Evolutionary conservation across 2,113 vertebrate species (phyloP), one percentile per base, ranked within the genome.

Genomic region (Trochalopteron elliotii): DNA sequence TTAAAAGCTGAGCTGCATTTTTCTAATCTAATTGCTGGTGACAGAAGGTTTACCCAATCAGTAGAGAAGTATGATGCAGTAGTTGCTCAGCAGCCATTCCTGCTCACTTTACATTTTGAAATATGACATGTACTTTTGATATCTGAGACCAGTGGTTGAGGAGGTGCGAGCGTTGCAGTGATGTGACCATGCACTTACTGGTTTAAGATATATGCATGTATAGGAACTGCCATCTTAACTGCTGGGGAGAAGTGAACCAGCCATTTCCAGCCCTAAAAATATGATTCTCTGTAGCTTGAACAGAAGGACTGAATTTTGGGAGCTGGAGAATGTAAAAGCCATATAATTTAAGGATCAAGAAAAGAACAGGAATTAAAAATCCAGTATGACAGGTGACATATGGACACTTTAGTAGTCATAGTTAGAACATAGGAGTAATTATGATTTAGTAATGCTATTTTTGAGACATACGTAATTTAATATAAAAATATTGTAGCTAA

Each of bases 221-320:
- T 56, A 72, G 61, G 37, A 79, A 42, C 37, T 68, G 31, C 31
- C 49, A 45, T 65, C 40, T 79, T 60, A 60, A 56, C 40, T 79
- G 22, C 33, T 82, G 69, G 35, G 28, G 87, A 35, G 37, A 81
- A 64, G 15, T 35, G 61, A 91, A 87, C 3, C 15, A 84, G 31
- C 23, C 23, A 47, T 91, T 93, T 93, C 50, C 70, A 91, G 57
- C n/a, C 28, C n/a, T 87, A 80, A 90, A 93, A 85, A 60, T 81
- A 53, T 25, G 27, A 84, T 33, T 45, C 14, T 56, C 27, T 87
- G n/a, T 33, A 85, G n/a, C 61, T 68, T 76, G 71, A 96, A 64
- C 44, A 89, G 68, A 75, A 89, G 31, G 69, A 37, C 35, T 92
- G 33, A 35, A 47, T 68, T 68, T 87, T 78, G 20, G 15, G 39